Evolutionary conservation across 2,797 vertebrate genomes (phyloP).

Genomic region (Rhabdomys pumilio): DNA sequence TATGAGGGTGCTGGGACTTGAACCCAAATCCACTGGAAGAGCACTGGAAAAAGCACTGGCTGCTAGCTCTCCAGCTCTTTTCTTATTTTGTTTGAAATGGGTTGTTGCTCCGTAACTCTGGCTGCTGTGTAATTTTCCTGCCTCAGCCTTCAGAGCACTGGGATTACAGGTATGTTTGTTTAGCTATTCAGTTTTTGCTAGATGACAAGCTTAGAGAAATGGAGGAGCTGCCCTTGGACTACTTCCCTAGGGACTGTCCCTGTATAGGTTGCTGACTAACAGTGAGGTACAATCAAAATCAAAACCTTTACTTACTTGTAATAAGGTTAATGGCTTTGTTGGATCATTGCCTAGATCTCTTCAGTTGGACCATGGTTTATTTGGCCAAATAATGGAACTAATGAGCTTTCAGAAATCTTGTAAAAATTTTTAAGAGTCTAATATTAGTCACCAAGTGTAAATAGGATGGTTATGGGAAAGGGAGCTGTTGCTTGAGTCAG

Average conservation of each 20-base stretch:
- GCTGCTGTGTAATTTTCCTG: not conserved
- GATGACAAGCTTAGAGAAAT: conserved; percentile 46
- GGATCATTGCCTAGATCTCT: conserved; percentile 13
- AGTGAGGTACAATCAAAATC: not conserved
- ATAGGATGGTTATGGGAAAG: conserved; percentile 63
- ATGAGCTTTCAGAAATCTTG: conserved; percentile 65
- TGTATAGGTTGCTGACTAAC: conserved; percentile 25
- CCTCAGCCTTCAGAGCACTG: not conserved
- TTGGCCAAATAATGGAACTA: conserved; percentile 71
- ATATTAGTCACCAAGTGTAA: conserved; percentile 65
- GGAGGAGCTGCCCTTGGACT: not conserved
- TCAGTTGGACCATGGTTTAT: conserved; percentile 61
- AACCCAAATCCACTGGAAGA: not conserved
- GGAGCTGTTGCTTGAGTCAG: conserved; percentile 26
- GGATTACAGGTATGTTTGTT: not conserved
- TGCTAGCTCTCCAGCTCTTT: not conserved
- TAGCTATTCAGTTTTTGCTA: not conserved
- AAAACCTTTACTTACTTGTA: conserved; percentile 26
- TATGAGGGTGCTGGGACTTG: not conserved
- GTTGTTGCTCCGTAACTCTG: not conserved
- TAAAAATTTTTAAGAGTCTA: conserved; percentile 70
- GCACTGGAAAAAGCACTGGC: not conserved
- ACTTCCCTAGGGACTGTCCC: not conserved
- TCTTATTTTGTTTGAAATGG: not conserved
- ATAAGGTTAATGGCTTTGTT: conserved; percentile 58